A percentile compares a stretch with the other conserved stretches of the same genome.
Conservation (phyloP, 2,113 vertebrate species). For the Lates calcarifer region DNA sequence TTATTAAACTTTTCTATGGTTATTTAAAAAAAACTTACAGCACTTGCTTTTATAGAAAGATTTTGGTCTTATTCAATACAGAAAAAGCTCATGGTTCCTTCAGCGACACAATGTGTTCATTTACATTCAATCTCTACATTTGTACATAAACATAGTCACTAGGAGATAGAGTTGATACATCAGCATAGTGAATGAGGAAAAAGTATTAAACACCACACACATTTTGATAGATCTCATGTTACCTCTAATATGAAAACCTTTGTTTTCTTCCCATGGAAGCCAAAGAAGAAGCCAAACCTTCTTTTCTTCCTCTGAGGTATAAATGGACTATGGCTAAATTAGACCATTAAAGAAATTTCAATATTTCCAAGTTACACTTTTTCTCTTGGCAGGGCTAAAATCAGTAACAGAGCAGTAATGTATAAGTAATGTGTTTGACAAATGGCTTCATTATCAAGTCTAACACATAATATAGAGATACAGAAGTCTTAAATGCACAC, state of each 20-base stretch:
- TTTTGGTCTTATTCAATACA: no score
- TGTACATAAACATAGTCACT: not conserved
- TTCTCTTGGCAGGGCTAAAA: slow-evolving; percentile 18
- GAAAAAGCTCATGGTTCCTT: no score
- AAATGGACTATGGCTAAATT: slow-evolving; percentile 52
- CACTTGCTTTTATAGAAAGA: no score
- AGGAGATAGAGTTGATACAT: not conserved
- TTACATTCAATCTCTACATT: no score
- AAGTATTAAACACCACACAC: not conserved
- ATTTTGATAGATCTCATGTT: slow-evolving; percentile 5
- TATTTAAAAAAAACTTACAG: no score
- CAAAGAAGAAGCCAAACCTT: slow-evolving; percentile 8
- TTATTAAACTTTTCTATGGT: no score
- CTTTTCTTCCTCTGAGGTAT: slow-evolving; percentile 16
- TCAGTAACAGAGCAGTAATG: slow-evolving; percentile 28
- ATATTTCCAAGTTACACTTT: slow-evolving; percentile 32
- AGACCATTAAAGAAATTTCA: slow-evolving; percentile 41
- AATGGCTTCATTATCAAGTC: slow-evolving; percentile 54
- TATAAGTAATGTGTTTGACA: slow-evolving; percentile 45
- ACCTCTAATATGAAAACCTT: slow-evolving; percentile 7
- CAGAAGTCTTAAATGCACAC: no score
- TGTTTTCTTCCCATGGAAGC: not conserved
- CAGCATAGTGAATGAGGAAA: not conserved
- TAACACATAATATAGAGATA: slow-evolving; percentile 34
- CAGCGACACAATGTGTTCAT: no score